Percentiles rank a stretch among this genome's conserved stretches.
These are phyloP conservation scores for Orchestia grillus DNA, from an alignment of 1,140 invertebrate genomes.

Conservation along the genomic window DNA sequence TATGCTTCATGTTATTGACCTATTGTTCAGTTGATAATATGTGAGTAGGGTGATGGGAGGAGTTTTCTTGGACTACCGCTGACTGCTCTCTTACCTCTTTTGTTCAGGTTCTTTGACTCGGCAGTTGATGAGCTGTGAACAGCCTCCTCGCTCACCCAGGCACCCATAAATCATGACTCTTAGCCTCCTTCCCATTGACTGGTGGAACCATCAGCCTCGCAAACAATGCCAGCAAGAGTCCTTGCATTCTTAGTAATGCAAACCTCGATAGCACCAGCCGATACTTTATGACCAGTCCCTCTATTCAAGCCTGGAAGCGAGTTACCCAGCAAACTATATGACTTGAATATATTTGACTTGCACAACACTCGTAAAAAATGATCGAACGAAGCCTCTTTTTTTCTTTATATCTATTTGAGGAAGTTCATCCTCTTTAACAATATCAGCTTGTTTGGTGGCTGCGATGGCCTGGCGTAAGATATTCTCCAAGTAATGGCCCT, in stretches of 20 bases:
- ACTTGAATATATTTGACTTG: slow-evolving; percentile 47
- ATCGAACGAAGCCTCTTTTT: not conserved
- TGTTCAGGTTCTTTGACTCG: slow-evolving; percentile 4
- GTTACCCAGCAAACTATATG: slow-evolving; percentile 34
- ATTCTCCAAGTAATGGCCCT: not conserved
- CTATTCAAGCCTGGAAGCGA: slow-evolving; percentile 26
- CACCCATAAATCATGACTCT: not conserved
- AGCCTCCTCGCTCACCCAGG: not conserved
- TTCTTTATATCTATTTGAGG: slow-evolving; percentile 9
- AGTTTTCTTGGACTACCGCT: not conserved
- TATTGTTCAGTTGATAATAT: not conserved
- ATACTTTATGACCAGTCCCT: slow-evolving; percentile 41
- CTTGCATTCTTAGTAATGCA: slow-evolving; percentile 54
- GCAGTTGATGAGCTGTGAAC: slow-evolving; percentile 15
- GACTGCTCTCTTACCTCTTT: not conserved
- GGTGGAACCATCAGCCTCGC: not conserved
- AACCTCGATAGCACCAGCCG: slow-evolving; percentile 47
- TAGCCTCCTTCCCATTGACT: slow-evolving; percentile 36
- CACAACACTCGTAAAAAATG: slow-evolving; percentile 43
- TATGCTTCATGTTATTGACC: not conserved
- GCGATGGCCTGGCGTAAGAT: not conserved
- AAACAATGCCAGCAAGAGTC: slow-evolving; percentile 52
- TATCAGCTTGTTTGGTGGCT: slow-evolving; percentile 11
- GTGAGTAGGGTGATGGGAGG: not conserved
- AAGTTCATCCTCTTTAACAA: slow-evolving; percentile 27